Evolutionary conservation across 37 sponge, comb jelly and placozoan species (phyloP), one percentile per base, ranked within the genome.

Genomic region (Mnemiopsis leidyi): DNA sequence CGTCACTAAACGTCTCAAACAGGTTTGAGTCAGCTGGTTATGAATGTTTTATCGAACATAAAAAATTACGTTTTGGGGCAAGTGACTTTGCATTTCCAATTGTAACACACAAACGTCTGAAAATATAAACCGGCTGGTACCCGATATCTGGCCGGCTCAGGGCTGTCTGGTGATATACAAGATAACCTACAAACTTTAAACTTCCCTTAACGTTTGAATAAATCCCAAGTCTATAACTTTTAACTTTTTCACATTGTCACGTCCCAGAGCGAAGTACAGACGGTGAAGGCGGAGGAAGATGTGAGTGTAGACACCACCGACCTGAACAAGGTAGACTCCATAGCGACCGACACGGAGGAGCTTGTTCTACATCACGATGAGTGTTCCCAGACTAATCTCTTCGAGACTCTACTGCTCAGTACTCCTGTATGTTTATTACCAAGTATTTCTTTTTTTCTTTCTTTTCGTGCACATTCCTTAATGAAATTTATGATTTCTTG

Each of bases 351-450:
- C 48, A 85, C 90, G 5, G 90, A 40, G 3, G 25, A 39, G 23
- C 90, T 85, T 29, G 48, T 85, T 2, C 21, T 39, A 25, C 20
- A 1, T 1, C 90, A 85, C 29, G 90, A 85, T 39, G 90, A 85
- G 61, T 36, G 90, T 23, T 85, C 61, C 7, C 90, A 85, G 61
- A 85, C 90, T 18, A 0, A 23, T 25, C 29, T 77, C 32, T 77
- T 77, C 33, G 79, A 77, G 36, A 77, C 79, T 32, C 7, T 29
- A 18, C n/a, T 71, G 21, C 30, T 71, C n/a, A 71, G 20, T 25
- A 71, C 73, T 23, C 73, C 73, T 71, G 73, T 71, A 23, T 18
- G 61, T 48, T 48, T 48, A 48, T 48, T 48, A 13, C 9, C 5
- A 13, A 48, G 13, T 13, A 18, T 48, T 13, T 13, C 61, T 48